Evolutionary conservation across 1,140 invertebrate genomes (phyloP), one percentile per base, ranked within the genome.

Genomic region (Steinernema feltiae): DNA sequence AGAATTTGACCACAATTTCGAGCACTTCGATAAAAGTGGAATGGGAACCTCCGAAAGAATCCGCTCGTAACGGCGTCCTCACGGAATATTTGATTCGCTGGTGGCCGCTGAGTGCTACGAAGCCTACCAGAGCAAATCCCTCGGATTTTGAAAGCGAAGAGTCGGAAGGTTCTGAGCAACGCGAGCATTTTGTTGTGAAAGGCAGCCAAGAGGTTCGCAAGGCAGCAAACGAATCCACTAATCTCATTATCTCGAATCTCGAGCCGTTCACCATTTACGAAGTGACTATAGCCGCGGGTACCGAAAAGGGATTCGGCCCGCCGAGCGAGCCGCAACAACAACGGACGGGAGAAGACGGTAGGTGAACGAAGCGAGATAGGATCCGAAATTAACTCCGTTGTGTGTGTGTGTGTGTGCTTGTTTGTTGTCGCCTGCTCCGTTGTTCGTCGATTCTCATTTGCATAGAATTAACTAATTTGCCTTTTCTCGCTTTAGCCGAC

Each of bases 231-330:
- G 53, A 63, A 27, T 17, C 53, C 15, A 63, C 53, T 15, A 63
- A 27, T 27, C 53, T 63, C 53, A 27, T 63, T 27, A 63, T 63
- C 53, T 12, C 12, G 24, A 27, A 21, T 3, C 53, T 80, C 3
- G 48, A 77, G 46, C 76, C 78, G 24, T 80, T 78, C 70, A 77
- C 78, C 7, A 24, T 70, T 27, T 80, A 80, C 48, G 73, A 79
- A 63, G 73, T 80, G 41, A 74, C 74, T 27, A 63, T 80, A 31
- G 73, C 78, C 0, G 78, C 78, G 17, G 77, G 73, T n/a, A 76
- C 76, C 2, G 21, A 71, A 17, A 48, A 46, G 29, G 76, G 78
- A 46, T 75, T 41, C n/a, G 78, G 78, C 30, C 78, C 77, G 18
- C 70, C 75, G 29, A 77, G 78, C 48, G 76, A 35, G 0, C n/a